Conservation (phyloP, 1,140 invertebrate genomes). For the Capitella teleta region DNA sequence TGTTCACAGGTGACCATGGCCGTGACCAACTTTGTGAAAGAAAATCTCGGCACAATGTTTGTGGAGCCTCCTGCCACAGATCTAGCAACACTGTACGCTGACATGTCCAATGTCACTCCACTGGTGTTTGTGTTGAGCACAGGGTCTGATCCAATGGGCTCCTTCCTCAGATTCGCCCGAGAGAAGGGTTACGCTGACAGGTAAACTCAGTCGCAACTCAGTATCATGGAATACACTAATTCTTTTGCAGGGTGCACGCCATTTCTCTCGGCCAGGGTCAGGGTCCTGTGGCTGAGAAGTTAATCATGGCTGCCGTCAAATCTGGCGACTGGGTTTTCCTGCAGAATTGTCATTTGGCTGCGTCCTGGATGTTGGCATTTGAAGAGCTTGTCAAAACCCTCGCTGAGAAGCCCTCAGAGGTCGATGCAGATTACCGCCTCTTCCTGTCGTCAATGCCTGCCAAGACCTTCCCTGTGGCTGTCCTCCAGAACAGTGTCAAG, state of each 20-base stretch:
- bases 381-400: conserved; percentile 37
- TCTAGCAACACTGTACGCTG: conserved; percentile 55
- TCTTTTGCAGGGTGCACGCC: conserved; percentile 42
- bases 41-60: conserved; percentile 63
- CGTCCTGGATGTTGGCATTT: conserved; percentile 42
- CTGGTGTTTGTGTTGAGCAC: conserved; percentile 42
- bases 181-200: conserved; percentile 37
- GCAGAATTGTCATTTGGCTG: conserved; percentile 44
- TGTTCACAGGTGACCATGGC: conserved; percentile 54
- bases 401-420: conserved; percentile 30
- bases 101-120: conserved; percentile 38
- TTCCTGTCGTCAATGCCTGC: conserved; percentile 43
- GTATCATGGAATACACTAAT: background rate
- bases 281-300: conserved; percentile 42
- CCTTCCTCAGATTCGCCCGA: conserved; percentile 63
- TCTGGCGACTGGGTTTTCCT: conserved; percentile 43
- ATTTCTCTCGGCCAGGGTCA: conserved; percentile 45
- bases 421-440: conserved; percentile 39
- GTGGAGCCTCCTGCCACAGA: conserved; percentile 62
- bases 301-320: conserved; percentile 33
- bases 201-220: too few relatives aligned
- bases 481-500: conserved; percentile 44
- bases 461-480: conserved; percentile 39
- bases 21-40: conserved; percentile 63
- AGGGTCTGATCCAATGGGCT: conserved; percentile 43